A percentile compares a stretch with the other conserved stretches of the same genome.
Conservation (phyloP, 2,888 invertebrate genomes). For the Brenthis hecate region DNA sequence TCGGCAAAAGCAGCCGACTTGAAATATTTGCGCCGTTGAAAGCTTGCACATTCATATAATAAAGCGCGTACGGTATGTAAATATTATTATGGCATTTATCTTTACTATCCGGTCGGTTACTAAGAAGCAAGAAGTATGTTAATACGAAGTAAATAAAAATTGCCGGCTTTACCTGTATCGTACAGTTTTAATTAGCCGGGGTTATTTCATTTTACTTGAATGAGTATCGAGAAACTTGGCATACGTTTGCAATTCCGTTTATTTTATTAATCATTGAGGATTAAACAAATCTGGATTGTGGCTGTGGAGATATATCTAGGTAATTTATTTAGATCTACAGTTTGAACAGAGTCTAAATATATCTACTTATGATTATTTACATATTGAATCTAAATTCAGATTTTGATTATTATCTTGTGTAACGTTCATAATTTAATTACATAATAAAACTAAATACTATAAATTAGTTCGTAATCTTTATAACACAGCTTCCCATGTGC, state of each 20-base stretch:
- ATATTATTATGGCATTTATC: conserved; percentile 60
- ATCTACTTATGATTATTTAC: no score
- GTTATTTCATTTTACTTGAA: conserved; percentile 38
- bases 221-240: conserved; percentile 20
- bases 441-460: no score
- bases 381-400: no score
- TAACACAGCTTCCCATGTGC: no score
- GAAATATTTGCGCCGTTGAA: conserved; percentile 48
- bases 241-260: conserved; percentile 18
- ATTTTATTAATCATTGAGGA: conserved; percentile 10
- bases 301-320: conserved; percentile 1
- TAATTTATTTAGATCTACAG: not conserved
- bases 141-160: conserved; percentile 42
- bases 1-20: conserved; percentile 37
- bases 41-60: conserved; percentile 43
- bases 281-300: conserved; percentile 5
- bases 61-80: conserved; percentile 57
- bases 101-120: conserved; percentile 59
- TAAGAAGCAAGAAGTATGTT: conserved; percentile 61
- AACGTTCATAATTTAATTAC: no score
- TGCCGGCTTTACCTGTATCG: conserved; percentile 35
- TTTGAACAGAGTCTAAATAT: not conserved
- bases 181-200: conserved; percentile 46
- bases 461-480: no score
- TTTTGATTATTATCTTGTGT: no score